These are phyloP conservation scores for Lycia hirtaria DNA, from an alignment of 2,888 invertebrate species.

Conservation along the genomic window DNA sequence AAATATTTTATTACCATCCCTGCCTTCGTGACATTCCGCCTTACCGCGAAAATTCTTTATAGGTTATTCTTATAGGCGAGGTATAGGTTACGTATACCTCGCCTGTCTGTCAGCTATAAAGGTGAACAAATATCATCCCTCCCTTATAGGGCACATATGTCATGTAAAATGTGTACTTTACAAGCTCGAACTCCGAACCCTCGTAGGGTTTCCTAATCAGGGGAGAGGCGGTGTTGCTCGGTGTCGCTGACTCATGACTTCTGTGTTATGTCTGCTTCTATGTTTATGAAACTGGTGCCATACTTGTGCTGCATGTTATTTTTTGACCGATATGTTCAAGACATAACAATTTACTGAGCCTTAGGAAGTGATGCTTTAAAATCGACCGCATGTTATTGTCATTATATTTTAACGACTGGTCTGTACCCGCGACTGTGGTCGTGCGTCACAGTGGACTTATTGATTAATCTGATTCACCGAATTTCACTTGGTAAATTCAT, in stretches of 20 bases:
- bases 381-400: too few relatives aligned
- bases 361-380: background rate
- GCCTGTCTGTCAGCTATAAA: slow-evolving; percentile 23
- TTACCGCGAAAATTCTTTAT: slow-evolving; percentile 7
- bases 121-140: slow-evolving; percentile 26
- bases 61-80: too few relatives aligned
- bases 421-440: too few relatives aligned
- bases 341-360: slow-evolving; percentile 6
- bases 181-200: slow-evolving; percentile 44
- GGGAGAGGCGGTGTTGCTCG: background rate
- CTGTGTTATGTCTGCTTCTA: slow-evolving; percentile 16
- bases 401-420: too few relatives aligned
- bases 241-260: slow-evolving; percentile 21
- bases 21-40: slow-evolving; percentile 7
- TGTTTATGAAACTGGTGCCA: slow-evolving; percentile 18
- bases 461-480: too few relatives aligned
- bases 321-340: background rate
- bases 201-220: slow-evolving; percentile 49
- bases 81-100: too few relatives aligned
- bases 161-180: slow-evolving; percentile 30
- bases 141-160: slow-evolving; percentile 23
- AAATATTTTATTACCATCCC: too few relatives aligned
- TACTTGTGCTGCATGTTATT: background rate
- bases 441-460: too few relatives aligned
- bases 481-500: too few relatives aligned